Percentiles rank a stretch among this genome's conserved stretches.
Conservation (phyloP, 37 sponge, comb jelly and placozoan species). For the Mnemiopsis leidyi region DNA sequence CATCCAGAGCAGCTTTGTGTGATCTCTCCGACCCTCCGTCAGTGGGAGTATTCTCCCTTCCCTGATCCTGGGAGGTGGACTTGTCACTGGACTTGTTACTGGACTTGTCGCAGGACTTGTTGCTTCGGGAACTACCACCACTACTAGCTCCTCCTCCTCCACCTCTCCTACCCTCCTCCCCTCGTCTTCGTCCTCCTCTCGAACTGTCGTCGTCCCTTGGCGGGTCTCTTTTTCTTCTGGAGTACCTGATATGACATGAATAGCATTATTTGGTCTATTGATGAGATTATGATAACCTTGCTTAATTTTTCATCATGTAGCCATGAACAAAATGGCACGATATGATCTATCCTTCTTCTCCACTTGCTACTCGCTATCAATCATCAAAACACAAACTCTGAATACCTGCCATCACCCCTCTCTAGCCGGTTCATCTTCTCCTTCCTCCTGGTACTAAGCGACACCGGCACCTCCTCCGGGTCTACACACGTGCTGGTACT, state of each 20-base stretch:
- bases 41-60: neutral
- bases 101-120: neutral
- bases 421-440: constrained; percentile 55
- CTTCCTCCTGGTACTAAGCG: neutral
- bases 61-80: neutral
- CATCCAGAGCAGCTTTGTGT: neutral
- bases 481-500: neutral
- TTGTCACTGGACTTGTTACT: constrained; percentile 2
- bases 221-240: constrained; percentile 15
- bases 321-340: too few species aligned
- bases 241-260: constrained; percentile 14
- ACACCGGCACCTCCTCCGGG: neutral
- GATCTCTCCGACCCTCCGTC: neutral
- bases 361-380: too few species aligned
- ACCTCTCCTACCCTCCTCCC: neutral
- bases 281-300: too few species aligned
- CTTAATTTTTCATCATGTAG: too few species aligned
- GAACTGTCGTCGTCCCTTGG: constrained; percentile 36
- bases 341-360: too few species aligned
- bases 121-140: constrained; percentile 4
- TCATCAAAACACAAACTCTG: neutral
- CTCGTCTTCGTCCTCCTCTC: neutral
- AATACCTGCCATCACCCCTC: constrained; percentile 48
- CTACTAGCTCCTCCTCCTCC: neutral
- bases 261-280: too few species aligned